Evolutionary conservation across 2,888 invertebrate species (phyloP), one percentile per base, ranked within the genome.

Genomic region (Mythimna pallens): DNA sequence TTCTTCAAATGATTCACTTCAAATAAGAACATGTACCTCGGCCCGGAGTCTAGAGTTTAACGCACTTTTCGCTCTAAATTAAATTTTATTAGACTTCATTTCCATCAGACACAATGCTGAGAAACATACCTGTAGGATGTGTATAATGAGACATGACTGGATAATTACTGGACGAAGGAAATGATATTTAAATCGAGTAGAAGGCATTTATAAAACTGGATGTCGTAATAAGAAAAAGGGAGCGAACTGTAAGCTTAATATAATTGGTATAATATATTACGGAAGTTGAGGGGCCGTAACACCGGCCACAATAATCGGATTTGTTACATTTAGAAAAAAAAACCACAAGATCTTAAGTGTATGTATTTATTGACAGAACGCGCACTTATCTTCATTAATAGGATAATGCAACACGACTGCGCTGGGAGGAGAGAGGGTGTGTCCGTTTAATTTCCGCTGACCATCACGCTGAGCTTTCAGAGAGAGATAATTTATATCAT

Each of bases 391-490:
- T 75, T 70, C 47, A 67, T 78, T 82, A 73, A 73, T 76, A 67
- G 54, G 47, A 69, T 74, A 68, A 66, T 72, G 66, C 76, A 75
- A 34, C 36, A 77, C 76, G 76, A 73, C 65, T 71, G 65, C 62
- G 72, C 58, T 72, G 59, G 62, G 57, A 85, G 82, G 76, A 86
- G 78, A 85, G 88, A 88, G 91, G 92, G 92, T 90, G 92, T 90
- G 90, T 85, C 91, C 86, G 90, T 90, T 90, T 91, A 92, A 92
- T 92, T 91, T 93, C 92, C 92, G 92, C 86, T 88, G 85, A 83
- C 87, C 82, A 73, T 70, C 67, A 76, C 80, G 71, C 72, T 58
- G 74, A 67, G 82, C 85, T 80, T 80, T 76, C 54, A 70, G 57
- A 83, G 78, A 80, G n/a, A 14, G 10, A 55, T 34, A 66, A 68